Percentiles rank a stretch among this genome's conserved stretches.
These are phyloP conservation scores for Campylorhamphus procurvoides DNA, from an alignment of 2,113 vertebrate genomes.

Conservation along the genomic window DNA sequence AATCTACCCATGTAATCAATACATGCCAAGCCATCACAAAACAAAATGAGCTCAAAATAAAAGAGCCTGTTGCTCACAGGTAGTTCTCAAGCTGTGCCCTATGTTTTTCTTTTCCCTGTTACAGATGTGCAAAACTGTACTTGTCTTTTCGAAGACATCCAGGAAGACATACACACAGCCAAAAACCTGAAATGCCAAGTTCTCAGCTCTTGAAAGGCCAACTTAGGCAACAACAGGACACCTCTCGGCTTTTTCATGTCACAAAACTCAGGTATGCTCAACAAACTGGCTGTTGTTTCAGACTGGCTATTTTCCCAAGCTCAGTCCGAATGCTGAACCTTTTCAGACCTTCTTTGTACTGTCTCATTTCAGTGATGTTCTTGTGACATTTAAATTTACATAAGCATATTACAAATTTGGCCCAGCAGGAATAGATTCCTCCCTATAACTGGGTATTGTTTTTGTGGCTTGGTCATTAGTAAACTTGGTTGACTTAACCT, in stretches of 20 bases:
- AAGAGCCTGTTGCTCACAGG: slow-evolving; percentile 8
- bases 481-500: neutral
- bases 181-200: neutral
- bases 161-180: neutral
- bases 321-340: neutral
- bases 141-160: neutral
- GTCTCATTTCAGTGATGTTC: neutral
- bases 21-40: slow-evolving; percentile 12
- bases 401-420: neutral
- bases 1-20: slow-evolving; percentile 10
- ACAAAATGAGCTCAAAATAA: slow-evolving; percentile 19
- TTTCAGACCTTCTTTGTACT: neutral
- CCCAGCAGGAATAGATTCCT: neutral
- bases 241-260: neutral
- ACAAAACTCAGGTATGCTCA: neutral
- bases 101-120: neutral
- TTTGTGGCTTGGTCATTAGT: neutral
- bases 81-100: slow-evolving; percentile 18
- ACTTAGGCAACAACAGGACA: neutral
- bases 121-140: neutral
- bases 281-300: neutral
- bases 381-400: neutral
- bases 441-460: neutral
- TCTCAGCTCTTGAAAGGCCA: neutral
- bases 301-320: neutral